A percentile compares a stretch with the other conserved stretches of the same genome.
Conservation (phyloP, 2,888 invertebrate genomes). For the Noctuana brunneofusca region DNA sequence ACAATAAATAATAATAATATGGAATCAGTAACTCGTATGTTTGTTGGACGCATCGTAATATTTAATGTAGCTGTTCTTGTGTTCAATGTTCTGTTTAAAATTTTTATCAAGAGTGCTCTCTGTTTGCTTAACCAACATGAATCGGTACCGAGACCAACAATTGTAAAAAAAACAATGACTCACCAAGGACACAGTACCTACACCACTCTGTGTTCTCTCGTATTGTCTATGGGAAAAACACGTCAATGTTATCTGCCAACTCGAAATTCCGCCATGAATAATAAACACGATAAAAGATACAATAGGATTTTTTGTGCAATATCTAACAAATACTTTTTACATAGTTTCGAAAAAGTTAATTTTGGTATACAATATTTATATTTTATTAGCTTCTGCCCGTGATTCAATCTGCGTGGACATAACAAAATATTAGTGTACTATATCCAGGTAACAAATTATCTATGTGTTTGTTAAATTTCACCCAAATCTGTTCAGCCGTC, state of each 20-base stretch:
- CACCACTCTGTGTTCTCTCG: slow-evolving; percentile 37
- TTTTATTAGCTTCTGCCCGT: neutral
- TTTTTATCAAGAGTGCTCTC: slow-evolving; percentile 15
- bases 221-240: slow-evolving; percentile 38
- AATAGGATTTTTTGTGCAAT: slow-evolving; percentile 26
- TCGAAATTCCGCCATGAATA: slow-evolving; percentile 30
- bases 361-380: slow-evolving; percentile 7
- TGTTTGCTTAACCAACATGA: slow-evolving; percentile 38
- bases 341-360: slow-evolving; percentile 17
- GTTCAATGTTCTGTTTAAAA: neutral
- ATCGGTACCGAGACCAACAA: slow-evolving; percentile 27
- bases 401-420: no score
- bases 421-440: no score
- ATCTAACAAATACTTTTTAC: slow-evolving; percentile 18
- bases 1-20: no score
- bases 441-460: no score
- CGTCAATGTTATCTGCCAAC: slow-evolving; percentile 41
- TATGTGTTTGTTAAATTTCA: no score
- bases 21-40: no score
- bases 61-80: no score
- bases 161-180: slow-evolving; percentile 35
- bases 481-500: no score
- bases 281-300: slow-evolving; percentile 33
- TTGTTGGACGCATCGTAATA: no score
- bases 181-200: slow-evolving; percentile 34